These are phyloP conservation scores for Grammomys surdaster DNA, from an alignment of 2,113 vertebrate species.

Conservation along the genomic window DNA sequence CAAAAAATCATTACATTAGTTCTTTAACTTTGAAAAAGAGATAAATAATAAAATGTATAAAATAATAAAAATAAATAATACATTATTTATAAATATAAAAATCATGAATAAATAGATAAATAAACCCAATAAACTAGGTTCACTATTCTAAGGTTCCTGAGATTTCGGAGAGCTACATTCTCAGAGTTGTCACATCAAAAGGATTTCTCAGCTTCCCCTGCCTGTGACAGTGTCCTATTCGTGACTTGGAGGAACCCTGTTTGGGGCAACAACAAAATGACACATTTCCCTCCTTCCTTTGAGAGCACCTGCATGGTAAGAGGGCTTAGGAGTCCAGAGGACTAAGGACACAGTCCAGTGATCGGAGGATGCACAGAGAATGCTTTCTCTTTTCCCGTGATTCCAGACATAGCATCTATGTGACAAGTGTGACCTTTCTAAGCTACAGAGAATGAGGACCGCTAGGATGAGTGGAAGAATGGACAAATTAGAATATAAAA, in stretches of 20 bases:
- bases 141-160: background rate
- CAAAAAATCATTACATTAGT: constrained; percentile 1
- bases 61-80: background rate
- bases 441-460: background rate
- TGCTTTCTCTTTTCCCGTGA: background rate
- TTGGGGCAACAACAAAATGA: background rate
- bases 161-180: background rate
- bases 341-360: background rate
- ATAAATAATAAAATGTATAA: background rate
- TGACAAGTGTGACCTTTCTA: background rate
- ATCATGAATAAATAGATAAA: background rate
- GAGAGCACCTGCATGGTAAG: background rate
- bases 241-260: background rate
- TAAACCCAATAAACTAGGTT: background rate
- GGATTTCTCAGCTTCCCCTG: background rate
- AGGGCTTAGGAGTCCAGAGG: background rate
- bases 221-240: background rate
- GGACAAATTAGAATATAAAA: background rate
- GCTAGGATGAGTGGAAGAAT: background rate
- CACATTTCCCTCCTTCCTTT: background rate
- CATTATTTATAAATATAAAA: background rate
- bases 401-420: background rate
- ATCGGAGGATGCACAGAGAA: background rate
- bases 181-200: background rate
- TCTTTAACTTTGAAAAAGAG: background rate